Conservation (phyloP, 2,797 vertebrate species). For the Garrulus glandarius region DNA sequence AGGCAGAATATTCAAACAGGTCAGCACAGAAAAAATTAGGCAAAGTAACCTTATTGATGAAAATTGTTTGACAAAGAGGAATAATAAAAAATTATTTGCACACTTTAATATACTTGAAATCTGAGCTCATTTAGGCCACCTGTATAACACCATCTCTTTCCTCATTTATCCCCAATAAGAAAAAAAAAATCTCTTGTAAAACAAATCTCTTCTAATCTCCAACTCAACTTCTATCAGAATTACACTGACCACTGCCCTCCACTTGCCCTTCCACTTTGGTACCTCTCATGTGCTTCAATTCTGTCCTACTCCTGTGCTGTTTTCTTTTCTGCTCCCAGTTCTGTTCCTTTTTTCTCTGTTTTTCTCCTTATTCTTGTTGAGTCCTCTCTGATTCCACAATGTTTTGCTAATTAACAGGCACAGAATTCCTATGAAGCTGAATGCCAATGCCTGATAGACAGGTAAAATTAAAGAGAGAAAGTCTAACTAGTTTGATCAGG, state of each 20-base stretch:
- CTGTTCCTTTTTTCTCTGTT: background rate
- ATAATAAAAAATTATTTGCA: background rate
- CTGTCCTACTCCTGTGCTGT: background rate
- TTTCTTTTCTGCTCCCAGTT: background rate
- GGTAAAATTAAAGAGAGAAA: slow-evolving; percentile 23
- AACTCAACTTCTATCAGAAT: background rate
- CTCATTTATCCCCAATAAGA: background rate
- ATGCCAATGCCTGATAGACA: background rate
- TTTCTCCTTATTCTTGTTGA: background rate
- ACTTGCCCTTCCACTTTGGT: background rate
- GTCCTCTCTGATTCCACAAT: background rate
- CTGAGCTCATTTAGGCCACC: background rate
- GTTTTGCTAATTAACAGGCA: slow-evolving; percentile 38
- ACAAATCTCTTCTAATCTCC: background rate
- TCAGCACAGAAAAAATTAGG: background rate
- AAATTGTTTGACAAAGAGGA: background rate
- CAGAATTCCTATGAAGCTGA: background rate
- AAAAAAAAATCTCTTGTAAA: background rate
- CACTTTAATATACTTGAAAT: background rate
- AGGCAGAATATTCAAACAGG: background rate
- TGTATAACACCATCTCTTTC: background rate
- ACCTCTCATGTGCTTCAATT: background rate
- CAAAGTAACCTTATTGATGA: background rate
- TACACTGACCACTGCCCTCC: background rate
- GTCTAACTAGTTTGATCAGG: slow-evolving; percentile 9